phyloP scores from a whole-genome alignment of 2,797 vertebrate species.

The Scleropages formosus region DNA sequence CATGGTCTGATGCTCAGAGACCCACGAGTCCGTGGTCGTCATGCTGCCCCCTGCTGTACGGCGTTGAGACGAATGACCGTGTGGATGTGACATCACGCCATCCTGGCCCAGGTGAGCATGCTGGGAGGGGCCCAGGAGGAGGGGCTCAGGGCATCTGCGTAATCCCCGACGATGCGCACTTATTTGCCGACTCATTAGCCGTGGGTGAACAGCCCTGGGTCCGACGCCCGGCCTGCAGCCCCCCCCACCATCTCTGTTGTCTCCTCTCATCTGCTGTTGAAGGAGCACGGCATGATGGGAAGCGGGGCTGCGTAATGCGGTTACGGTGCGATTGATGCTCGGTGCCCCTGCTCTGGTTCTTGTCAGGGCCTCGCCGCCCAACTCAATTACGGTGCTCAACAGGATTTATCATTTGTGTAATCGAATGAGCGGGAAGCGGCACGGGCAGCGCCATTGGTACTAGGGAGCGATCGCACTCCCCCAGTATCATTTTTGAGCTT shows the following conservation, averaged over 20 bases:
- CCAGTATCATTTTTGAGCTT: conserved; percentile 75
- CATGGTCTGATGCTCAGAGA: no score
- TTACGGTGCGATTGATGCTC: conserved; percentile 72
- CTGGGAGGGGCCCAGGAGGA: conserved; percentile 7
- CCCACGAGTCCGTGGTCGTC: no score
- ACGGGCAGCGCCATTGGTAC: conserved; percentile 70
- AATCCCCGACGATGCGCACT: conserved; percentile 25
- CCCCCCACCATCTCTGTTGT: conserved; percentile 7
- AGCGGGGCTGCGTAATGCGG: conserved; percentile 39
- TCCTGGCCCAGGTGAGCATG: not conserved
- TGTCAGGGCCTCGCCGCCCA: conserved; percentile 80
- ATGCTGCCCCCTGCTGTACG: no score
- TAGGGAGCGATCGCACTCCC: conserved; percentile 74
- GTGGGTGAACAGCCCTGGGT: no score
- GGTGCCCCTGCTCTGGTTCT: conserved; percentile 73
- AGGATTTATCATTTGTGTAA: conserved; percentile 75
- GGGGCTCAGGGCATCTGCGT: conserved; percentile 27
- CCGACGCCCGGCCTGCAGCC: not conserved
- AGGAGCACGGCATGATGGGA: not conserved
- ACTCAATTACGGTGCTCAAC: conserved; percentile 77
- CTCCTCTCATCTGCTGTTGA: not conserved
- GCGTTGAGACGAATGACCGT: no score
- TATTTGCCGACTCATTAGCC: conserved; percentile 51
- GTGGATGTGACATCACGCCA: no score
- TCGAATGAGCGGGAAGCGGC: conserved; percentile 77